A percentile compares a stretch with the other conserved stretches of the same genome.
These are phyloP conservation scores for Formicarius rufipectus DNA, from an alignment of 2,113 vertebrate species.

Conservation along the genomic window DNA sequence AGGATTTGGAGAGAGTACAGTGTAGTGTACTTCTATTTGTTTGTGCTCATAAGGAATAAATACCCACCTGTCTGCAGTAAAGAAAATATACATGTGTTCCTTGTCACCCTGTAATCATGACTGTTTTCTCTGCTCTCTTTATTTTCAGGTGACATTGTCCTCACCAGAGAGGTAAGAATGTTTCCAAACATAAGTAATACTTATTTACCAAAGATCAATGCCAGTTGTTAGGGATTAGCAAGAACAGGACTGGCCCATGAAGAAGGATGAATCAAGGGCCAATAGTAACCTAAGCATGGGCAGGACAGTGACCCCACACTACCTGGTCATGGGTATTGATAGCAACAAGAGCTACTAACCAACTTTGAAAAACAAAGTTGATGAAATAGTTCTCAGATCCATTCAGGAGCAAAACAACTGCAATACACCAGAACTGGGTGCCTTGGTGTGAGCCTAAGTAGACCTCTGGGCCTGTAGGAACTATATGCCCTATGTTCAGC, in stretches of 20 bases:
- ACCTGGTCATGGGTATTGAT: not conserved
- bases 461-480: not conserved
- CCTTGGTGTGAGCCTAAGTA: not conserved
- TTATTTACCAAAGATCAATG: too few relatives aligned
- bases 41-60: not conserved
- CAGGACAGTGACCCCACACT: not conserved
- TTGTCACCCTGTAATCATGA: not conserved
- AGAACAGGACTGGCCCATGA: not conserved
- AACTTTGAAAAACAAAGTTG: not conserved
- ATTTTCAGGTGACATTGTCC: not conserved
- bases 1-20: not conserved
- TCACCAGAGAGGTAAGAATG: not conserved
- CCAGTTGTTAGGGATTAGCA: not conserved
- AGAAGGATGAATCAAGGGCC: not conserved
- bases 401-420: not conserved
- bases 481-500: too few relatives aligned
- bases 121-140: not conserved
- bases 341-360: not conserved
- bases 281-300: not conserved
- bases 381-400: not conserved
- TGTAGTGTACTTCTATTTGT: not conserved
- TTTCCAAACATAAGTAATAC: too few relatives aligned
- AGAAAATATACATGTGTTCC: not conserved
- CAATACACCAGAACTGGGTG: fast-evolving
- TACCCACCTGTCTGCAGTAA: not conserved